Evolutionary conservation across 1,140 invertebrate genomes (phyloP).

Genomic region (Hestina assimilis): DNA sequence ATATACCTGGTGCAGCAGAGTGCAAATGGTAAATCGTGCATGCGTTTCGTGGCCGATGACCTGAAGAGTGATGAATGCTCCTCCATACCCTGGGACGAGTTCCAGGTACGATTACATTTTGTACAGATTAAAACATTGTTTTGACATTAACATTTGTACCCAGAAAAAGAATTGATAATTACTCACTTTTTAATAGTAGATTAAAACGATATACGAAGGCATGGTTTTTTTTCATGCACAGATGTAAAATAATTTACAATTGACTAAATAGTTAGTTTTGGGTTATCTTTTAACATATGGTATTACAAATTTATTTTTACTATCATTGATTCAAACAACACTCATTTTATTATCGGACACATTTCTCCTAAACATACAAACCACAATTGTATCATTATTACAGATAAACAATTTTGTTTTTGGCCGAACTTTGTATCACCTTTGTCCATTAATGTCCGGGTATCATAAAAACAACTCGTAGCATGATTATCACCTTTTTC

Average conservation of each 20-base stretch:
- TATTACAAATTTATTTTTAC: background rate
- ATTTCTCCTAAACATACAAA: conserved; percentile 7
- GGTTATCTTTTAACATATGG: background rate
- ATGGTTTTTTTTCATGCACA: background rate
- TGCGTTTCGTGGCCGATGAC: conserved; percentile 88
- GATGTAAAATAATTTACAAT: background rate
- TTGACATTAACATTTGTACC: too few species aligned
- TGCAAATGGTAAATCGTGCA: conserved; percentile 83
- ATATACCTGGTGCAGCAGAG: conserved; percentile 91
- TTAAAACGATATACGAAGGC: too few species aligned
- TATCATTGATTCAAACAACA: conserved; percentile 1
- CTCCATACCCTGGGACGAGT: conserved; percentile 94
- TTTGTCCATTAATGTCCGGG: background rate
- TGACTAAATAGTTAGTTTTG: background rate
- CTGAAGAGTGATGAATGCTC: conserved; percentile 89
- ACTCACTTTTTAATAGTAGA: too few species aligned
- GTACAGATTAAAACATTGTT: background rate
- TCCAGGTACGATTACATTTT: conserved; percentile 83
- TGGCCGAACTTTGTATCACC: background rate
- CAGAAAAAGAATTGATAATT: too few species aligned
- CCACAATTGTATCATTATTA: conserved; percentile 4
- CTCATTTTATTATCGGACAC: conserved; percentile 4
- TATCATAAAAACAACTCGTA: conserved; percentile 13
- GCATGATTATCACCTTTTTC: conserved; percentile 24
- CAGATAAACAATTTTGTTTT: background rate